Evolutionary conservation across 2,888 invertebrate species (phyloP).

Genomic region (Diadegma fenestrale): DNA sequence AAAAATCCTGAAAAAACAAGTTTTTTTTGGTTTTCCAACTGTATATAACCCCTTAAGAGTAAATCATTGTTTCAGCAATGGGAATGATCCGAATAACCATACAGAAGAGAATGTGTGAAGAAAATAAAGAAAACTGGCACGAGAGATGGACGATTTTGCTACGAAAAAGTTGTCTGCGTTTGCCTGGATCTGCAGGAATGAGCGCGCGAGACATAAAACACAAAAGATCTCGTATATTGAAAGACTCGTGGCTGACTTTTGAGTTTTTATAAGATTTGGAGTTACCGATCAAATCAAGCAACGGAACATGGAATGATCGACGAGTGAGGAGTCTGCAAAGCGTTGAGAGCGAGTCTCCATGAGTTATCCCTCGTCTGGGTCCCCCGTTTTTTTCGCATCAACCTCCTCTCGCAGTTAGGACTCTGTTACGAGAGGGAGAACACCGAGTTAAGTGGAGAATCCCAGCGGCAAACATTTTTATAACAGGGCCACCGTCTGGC

Average conservation of each 20-base stretch:
- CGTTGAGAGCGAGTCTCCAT: not conserved
- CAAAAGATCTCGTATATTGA: not conserved
- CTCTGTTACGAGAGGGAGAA: constrained; percentile 69
- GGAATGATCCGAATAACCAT: not conserved
- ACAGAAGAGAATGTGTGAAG: not conserved
- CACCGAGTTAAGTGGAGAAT: constrained; percentile 70
- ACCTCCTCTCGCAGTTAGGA: constrained; percentile 23
- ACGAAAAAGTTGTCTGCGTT: not conserved
- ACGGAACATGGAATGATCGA: constrained; percentile 23
- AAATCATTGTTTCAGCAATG: constrained; percentile 11
- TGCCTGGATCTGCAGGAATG: not conserved
- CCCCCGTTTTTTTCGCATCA: constrained; percentile 13
- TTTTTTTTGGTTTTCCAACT: too few species aligned
- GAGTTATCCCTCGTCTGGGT: constrained; percentile 22
- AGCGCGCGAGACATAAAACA: not conserved
- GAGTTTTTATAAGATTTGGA: constrained; percentile 7
- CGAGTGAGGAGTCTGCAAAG: constrained; percentile 22
- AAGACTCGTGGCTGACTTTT: not conserved
- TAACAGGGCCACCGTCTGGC: constrained; percentile 79
- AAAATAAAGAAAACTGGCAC: not conserved
- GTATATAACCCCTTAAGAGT: constrained; percentile 42
- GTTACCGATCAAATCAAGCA: constrained; percentile 35
- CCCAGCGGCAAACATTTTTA: constrained; percentile 77
- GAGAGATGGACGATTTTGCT: constrained; percentile 11
- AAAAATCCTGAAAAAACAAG: too few species aligned